Evolutionary conservation across 2,113 vertebrate species (phyloP).

Genomic region (Ellobius talpinus): DNA sequence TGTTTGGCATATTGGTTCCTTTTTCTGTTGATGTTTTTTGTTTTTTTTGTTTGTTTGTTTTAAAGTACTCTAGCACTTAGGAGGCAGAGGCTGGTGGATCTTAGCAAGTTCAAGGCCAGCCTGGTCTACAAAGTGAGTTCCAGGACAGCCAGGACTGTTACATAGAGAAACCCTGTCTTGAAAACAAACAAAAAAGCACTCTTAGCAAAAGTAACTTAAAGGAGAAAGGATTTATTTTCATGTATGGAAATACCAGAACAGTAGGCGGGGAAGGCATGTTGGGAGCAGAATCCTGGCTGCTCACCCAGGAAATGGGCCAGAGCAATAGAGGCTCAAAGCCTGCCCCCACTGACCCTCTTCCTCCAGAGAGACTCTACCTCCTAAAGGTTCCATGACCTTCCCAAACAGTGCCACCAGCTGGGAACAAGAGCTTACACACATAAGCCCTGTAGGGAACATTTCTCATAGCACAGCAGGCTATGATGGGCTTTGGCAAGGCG

Average conservation of each 20-base stretch:
- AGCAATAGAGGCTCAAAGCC: neutral
- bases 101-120: no score
- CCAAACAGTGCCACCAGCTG: neutral
- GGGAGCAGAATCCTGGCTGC: neutral
- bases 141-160: no score
- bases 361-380: neutral
- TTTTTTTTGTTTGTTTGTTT: no score
- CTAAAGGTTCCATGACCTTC: no score
- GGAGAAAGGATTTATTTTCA: neutral
- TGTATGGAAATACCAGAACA: no score
- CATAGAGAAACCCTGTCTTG: no score
- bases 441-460: neutral
- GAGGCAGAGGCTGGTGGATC: no score
- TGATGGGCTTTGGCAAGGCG: no score
- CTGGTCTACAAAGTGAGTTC: no score
- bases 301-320: neutral
- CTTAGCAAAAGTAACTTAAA: neutral
- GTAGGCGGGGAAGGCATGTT: no score
- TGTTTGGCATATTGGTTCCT: neutral
- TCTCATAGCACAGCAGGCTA: neutral
- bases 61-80: no score
- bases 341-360: neutral
- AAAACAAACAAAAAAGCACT: no score
- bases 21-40: neutral
- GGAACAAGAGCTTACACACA: neutral